Base-by-base conservation (phyloP, 2,113 vertebrate genomes). In the Anguilla japonica region DNA sequence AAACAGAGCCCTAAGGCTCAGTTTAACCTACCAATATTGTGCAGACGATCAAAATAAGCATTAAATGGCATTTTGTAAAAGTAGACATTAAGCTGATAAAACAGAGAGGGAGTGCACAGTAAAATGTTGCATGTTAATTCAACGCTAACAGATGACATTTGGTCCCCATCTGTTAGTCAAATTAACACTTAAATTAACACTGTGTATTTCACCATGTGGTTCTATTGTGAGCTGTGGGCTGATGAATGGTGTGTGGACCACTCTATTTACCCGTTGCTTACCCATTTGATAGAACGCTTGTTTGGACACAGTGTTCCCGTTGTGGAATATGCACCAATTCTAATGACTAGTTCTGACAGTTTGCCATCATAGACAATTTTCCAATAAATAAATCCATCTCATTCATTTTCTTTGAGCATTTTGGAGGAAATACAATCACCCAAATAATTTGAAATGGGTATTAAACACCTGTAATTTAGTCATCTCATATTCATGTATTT, bases 301-400 rank as follows among this genome's bases (percentile, higher is more conserved):
- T 83, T 57, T 40, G 82, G 56, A 83, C 82, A 83, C 53, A 83
- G 41, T 83, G 82, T 83, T 83, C 82, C 82, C 39, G 29, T 63
- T 83, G 22, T 83, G 53, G 34, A 83, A 83, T 83, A 83, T 50
- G 56, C 56, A 63, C 82, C 63, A 6, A 57, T 83, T 83, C 18
- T 83, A 41, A 83, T 83, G 56, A 83, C 56, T 6, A 60, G 34
- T 60, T 83, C 82, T 83, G 82, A 60, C 82, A 60, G 18, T 83
- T 83, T 83, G 82, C 82, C 82, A 83, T 41, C 46, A 56, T 83
- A 41, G 16, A 63, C 82, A 83, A 83, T 60, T 83, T 83, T 39
- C 82, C 82, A 83, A 63, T 60, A 60, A 83, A 60, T 50, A 57
- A 60, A 63, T 60, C 82, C 82, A 57, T 83, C 82, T 82, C 50